phyloP scores from a whole-genome alignment of 1,140 invertebrate species.

The Schlechtendalia chinensis region DNA sequence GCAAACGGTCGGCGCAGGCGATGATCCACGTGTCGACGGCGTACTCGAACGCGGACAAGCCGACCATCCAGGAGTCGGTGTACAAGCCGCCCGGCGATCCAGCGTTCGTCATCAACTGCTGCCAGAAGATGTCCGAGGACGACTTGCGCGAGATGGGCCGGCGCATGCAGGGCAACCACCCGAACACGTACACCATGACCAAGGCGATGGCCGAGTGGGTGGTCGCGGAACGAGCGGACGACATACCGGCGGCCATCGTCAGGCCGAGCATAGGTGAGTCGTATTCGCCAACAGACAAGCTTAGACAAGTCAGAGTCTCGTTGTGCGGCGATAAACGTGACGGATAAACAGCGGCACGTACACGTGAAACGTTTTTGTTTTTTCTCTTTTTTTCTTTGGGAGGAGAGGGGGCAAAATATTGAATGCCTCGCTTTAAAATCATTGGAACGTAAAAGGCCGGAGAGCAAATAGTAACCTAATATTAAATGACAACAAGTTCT shows the following conservation, averaged over 20 bases:
- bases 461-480: too few species aligned
- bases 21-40: conserved; percentile 85
- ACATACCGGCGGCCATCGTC: conserved; percentile 82
- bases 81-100: conserved; percentile 69
- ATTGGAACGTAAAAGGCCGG: too few species aligned
- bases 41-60: conserved; percentile 77
- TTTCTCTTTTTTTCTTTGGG: too few species aligned
- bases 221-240: conserved; percentile 62
- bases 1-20: too few species aligned
- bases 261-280: conserved; percentile 84
- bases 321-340: too few species aligned
- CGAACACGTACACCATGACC: conserved; percentile 85
- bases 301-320: too few species aligned
- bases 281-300: too few species aligned
- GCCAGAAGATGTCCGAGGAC: conserved; percentile 63
- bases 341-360: too few species aligned
- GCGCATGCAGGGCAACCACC: conserved; percentile 67
- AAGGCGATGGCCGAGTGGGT: conserved; percentile 82
- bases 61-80: conserved; percentile 69
- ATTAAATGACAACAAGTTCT: too few species aligned
- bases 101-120: conserved; percentile 63
- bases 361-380: too few species aligned
- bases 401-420: too few species aligned
- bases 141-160: conserved; percentile 61
- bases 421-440: too few species aligned